phyloP scores from a whole-genome alignment of 2,113 vertebrate species.

The Eulemur rufifrons region DNA sequence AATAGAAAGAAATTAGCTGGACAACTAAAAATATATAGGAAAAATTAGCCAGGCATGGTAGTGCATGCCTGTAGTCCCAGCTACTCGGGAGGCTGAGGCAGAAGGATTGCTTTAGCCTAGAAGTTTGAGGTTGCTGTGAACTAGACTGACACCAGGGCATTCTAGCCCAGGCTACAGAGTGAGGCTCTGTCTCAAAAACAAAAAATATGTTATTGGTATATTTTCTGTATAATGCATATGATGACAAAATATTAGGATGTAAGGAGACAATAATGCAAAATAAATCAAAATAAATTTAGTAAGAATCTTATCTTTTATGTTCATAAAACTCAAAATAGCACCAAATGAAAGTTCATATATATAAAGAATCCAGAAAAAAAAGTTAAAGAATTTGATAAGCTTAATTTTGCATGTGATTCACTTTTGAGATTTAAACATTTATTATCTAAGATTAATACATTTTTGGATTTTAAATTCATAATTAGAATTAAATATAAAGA shows the following conservation, averaged over 20 bases:
- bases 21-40: too few species aligned
- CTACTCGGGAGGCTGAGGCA: too few species aligned
- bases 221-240: background rate
- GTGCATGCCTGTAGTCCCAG: too few species aligned
- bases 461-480: slow-evolving; percentile 34
- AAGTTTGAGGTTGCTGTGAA: too few species aligned
- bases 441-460: background rate
- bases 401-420: background rate
- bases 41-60: too few species aligned
- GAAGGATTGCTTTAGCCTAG: too few species aligned
- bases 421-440: slow-evolving; percentile 38
- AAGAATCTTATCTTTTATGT: slow-evolving; percentile 19
- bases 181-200: too few species aligned
- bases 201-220: background rate
- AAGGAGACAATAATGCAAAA: background rate
- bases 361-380: slow-evolving; percentile 8
- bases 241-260: slow-evolving; percentile 36
- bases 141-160: too few species aligned
- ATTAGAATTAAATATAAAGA: slow-evolving; percentile 48
- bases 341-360: slow-evolving; percentile 27
- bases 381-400: background rate
- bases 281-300: slow-evolving; percentile 41
- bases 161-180: too few species aligned
- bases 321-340: background rate
- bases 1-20: too few species aligned